Evolutionary conservation across 2,888 invertebrate genomes (phyloP), one percentile per base, ranked within the genome.

Genomic region (Tenthredo livida): DNA sequence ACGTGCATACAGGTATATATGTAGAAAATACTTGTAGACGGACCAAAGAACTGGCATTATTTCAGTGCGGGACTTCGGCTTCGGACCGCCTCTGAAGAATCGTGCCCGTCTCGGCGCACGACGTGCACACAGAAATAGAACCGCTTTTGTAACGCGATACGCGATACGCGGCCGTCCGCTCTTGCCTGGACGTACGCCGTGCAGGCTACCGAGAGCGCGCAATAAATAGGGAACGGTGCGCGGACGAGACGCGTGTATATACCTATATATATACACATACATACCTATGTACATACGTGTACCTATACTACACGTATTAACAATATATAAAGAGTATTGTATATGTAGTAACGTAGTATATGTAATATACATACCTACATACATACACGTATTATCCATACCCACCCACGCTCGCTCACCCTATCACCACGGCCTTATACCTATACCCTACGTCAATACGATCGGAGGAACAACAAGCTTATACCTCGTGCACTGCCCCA

Each of bases 61-160:
- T 80, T 80, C 82, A 29, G 82, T 65, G 47, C 82, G 61, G 40
- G 21, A 10, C 61, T 77, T n/a, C 17, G 75, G 37, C 58, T 54
- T 80, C 80, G 61, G 40, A 33, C 7, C 80, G 58, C 21, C 80
- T 80, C 80, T 61, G 61, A 80, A 61, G 80, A 80, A 80, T 80
- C 80, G 61, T 77, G 75, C 21, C 21, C 80, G 58, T 61, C 80
- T 80, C 80, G 80, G 40, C 80, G 80, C 37, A 47, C 82, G 82
- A 43, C 67, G 65, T 65, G 25, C 43, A 67, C 82, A 83, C 82
- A 83, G 82, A 83, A 83, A 83, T 83, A 83, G 82, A 83, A 83
- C 47, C 82, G 82, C 82, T 83, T 83, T 83, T 65, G 82, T 83
- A 83, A 83, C 82, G 67, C 65, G 82, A 83, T 83, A 83, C 82